These are phyloP conservation scores for Zaprionus africanus DNA, from an alignment of 1,140 invertebrate genomes.

Conservation along the genomic window DNA sequence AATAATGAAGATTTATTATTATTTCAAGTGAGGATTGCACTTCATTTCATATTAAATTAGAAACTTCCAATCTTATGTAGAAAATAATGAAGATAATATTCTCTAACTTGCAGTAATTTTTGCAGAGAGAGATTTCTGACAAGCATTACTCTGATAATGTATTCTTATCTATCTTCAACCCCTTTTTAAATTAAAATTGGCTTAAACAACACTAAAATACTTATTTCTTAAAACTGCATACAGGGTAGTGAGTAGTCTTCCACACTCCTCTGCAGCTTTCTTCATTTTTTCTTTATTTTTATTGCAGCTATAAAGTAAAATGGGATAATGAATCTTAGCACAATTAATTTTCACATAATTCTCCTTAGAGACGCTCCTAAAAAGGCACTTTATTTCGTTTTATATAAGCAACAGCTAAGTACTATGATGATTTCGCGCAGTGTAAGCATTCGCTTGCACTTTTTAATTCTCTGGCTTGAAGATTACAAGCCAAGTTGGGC, in stretches of 20 bases:
- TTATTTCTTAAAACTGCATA: not conserved
- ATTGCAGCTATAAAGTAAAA: conserved; percentile 6
- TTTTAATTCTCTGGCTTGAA: conserved; percentile 4
- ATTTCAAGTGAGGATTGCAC: too few relatives aligned
- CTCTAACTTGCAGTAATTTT: too few relatives aligned
- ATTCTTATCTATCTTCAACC: too few relatives aligned
- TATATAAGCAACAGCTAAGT: not conserved
- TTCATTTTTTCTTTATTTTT: not conserved
- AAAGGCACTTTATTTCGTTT: not conserved
- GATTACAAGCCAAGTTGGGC: conserved; percentile 29
- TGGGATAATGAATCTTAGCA: not conserved
- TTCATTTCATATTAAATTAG: too few relatives aligned
- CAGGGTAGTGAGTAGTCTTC: not conserved
- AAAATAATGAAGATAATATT: too few relatives aligned
- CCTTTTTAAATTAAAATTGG: not conserved
- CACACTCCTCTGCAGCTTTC: not conserved
- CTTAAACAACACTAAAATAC: not conserved
- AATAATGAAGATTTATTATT: too few relatives aligned
- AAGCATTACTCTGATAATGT: too few relatives aligned
- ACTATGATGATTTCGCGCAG: not conserved
- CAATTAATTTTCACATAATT: conserved; percentile 2
- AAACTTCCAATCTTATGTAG: too few relatives aligned
- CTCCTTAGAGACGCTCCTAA: not conserved
- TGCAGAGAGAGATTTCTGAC: too few relatives aligned
- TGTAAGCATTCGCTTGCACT: conserved; percentile 3